Percentiles rank a stretch among this genome's conserved stretches.
Evolutionary conservation across 2,113 vertebrate species (phyloP).

Genomic region (Apodemus sylvaticus): DNA sequence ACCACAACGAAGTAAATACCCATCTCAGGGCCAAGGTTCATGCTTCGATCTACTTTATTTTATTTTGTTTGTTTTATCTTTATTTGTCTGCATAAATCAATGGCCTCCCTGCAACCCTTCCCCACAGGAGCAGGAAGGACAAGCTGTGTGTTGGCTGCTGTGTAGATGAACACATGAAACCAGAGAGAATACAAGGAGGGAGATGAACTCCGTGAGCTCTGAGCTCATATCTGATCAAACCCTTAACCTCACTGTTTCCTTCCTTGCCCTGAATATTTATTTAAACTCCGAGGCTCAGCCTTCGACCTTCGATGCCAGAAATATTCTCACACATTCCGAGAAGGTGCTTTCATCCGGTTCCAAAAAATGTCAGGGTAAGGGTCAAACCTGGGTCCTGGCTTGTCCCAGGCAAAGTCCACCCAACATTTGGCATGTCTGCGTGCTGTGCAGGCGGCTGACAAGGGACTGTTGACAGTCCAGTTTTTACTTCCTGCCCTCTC

Average conservation of each 20-base stretch:
- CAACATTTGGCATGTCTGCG: background rate
- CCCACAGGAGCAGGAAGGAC: constrained; percentile 29
- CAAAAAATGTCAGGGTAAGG: constrained; percentile 49
- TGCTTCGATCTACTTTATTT: background rate
- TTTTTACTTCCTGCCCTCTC: background rate
- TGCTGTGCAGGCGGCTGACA: background rate
- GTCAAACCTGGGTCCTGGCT: constrained; percentile 50
- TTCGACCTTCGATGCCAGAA: constrained; percentile 60
- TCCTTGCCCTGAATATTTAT: constrained; percentile 61
- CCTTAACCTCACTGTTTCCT: constrained; percentile 54
- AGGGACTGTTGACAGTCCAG: background rate
- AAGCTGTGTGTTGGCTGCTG: background rate
- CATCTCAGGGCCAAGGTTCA: background rate
- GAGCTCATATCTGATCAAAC: constrained; percentile 46
- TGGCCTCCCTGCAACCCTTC: background rate
- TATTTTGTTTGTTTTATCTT: constrained; percentile 17
- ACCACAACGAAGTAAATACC: background rate
- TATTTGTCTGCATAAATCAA: background rate
- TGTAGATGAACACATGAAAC: background rate
- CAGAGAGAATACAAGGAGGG: background rate
- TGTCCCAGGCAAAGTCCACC: background rate
- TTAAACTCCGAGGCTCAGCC: constrained; percentile 62
- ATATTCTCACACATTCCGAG: constrained; percentile 69
- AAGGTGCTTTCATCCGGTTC: constrained; percentile 70
- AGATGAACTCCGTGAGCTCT: background rate